Evolutionary conservation across 1,140 invertebrate genomes (phyloP), one percentile per base, ranked within the genome.

Genomic region (Myzus persicae): DNA sequence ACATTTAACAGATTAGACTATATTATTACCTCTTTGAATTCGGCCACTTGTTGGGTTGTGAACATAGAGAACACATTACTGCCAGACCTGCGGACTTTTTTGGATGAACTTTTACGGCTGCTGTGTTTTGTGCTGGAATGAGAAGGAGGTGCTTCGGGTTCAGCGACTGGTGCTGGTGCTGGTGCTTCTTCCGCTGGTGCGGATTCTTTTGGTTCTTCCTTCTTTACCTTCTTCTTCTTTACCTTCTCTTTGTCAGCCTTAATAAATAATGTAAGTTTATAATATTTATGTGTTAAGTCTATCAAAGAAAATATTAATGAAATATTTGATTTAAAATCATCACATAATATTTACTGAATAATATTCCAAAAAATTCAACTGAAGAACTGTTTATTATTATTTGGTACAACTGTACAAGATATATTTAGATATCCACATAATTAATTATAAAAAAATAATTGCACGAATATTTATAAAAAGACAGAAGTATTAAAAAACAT

Each of bases 11-110:
- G 2, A 36, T 36, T n/a, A 20, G 11, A 6, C 38, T 31, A n/a
- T 46, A 87, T 36, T 46, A 87, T 36, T 95, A 98, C 98, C 96
- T 99, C 98, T 96, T 99, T 99, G 96, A 99, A 99, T 95, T 99
- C 98, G 94, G 98, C 98, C 94, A 99, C 97, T 96, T 99, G 98
- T 96, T 97, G 97, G 96, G 99, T 98, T 93, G 97, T 97, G 97
- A 99, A 99, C 97, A 98, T 98, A 95, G 98, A 98, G 96, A 99
- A 99, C 94, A 99, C 98, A 96, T 98, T 98, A 95, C 98, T 98
- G 94, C 98, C 98, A 95, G 97, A 97, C 94, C 98, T 96, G 96
- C 98, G 98, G 93, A 97, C 97, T 96, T 97, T 96, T 93, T 94
- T 95, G 92, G 94, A 94, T 88, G 94, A 94, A 67, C 94, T 94